These are phyloP conservation scores for Chiloscyllium plagiosum DNA, from an alignment of 2,113 vertebrate genomes.

Conservation along the genomic window DNA sequence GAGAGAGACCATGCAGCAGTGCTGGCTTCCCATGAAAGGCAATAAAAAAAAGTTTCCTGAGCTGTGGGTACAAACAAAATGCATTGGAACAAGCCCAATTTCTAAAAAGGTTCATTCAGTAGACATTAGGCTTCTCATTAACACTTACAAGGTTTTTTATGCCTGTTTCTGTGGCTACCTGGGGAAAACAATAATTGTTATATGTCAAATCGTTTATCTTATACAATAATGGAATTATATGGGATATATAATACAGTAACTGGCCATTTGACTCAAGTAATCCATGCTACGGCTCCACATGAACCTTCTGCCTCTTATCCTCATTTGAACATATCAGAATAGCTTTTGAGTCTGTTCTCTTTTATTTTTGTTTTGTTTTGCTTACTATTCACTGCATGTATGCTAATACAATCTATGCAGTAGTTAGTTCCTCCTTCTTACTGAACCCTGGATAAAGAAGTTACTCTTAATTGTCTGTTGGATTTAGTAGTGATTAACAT, in stretches of 20 bases:
- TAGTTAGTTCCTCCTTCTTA: not conserved
- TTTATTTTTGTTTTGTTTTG: not conserved
- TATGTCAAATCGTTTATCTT: not conserved
- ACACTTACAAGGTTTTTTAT: not conserved
- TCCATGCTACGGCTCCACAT: not conserved
- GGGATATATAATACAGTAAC: not conserved
- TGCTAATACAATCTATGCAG: not conserved
- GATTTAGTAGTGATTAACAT: not conserved
- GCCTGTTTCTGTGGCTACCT: not conserved
- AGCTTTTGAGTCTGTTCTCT: not conserved
- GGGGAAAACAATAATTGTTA: not conserved
- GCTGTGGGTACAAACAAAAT: not conserved
- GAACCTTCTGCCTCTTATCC: not conserved
- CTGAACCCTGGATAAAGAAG: not conserved
- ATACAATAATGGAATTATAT: not conserved
- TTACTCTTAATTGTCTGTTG: not conserved
- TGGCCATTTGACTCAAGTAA: not conserved
- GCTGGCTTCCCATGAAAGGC: not conserved
- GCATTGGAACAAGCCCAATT: not conserved
- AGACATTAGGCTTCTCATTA: not conserved
- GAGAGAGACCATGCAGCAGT: not conserved
- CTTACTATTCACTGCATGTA: not conserved
- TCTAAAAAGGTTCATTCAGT: not conserved
- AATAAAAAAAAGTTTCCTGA: not conserved
- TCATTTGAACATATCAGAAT: not conserved